Evolutionary conservation across 1,140 invertebrate species (phyloP).

Genomic region (Leptonema lineaticorne): DNA sequence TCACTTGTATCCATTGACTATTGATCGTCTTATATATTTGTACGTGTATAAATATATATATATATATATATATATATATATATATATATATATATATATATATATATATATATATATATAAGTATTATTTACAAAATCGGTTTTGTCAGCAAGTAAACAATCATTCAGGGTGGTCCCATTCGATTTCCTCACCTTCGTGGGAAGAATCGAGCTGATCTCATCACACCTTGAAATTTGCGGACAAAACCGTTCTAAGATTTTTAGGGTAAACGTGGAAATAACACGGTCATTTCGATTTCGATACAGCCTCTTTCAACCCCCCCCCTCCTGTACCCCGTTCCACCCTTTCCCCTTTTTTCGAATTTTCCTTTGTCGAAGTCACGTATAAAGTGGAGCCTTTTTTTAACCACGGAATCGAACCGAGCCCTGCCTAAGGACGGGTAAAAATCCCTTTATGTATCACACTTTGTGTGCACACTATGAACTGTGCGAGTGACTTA

Average conservation of each 20-base stretch:
- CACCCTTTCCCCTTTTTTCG: not conserved
- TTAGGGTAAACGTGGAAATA: constrained; percentile 26
- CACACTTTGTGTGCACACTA: too few relatives aligned
- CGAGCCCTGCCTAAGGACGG: not conserved
- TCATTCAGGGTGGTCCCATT: not conserved
- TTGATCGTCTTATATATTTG: not conserved
- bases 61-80: not conserved
- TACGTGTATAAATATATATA: not conserved
- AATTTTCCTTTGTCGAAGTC: not conserved
- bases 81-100: not conserved
- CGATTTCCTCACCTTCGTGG: not conserved
- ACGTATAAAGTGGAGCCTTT: not conserved
- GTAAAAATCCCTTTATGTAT: too few relatives aligned
- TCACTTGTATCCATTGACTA: not conserved
- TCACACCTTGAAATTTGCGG: constrained; percentile 24
- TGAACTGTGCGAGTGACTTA: too few relatives aligned
- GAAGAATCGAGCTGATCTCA: not conserved
- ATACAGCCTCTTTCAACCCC: not conserved
- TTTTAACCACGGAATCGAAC: not conserved
- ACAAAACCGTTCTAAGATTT: constrained; percentile 19
- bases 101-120: too few relatives aligned
- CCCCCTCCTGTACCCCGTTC: not conserved
- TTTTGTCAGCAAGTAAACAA: not conserved
- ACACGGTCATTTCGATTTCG: constrained; percentile 13
- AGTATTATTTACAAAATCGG: not conserved